A percentile compares a stretch with the other conserved stretches of the same genome.
Conservation (phyloP, 2,797 vertebrate genomes). For the Choloepus didactylus region DNA sequence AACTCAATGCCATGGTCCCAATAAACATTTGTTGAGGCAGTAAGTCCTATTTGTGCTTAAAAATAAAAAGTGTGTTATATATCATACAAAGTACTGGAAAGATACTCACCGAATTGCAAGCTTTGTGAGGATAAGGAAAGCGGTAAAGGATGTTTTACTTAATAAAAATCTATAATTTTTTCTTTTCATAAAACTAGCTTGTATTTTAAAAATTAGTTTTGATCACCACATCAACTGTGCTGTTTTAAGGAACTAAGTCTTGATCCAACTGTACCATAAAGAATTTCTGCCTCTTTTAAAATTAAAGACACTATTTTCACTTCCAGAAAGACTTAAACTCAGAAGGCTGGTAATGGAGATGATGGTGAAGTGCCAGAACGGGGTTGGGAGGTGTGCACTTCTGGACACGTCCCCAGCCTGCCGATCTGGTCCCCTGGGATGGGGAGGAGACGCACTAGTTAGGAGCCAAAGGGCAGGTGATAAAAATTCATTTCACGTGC, state of each 20-base stretch:
- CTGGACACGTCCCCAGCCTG: background rate
- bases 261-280: background rate
- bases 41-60: background rate
- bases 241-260: slow-evolving; percentile 19
- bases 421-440: no score
- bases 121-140: background rate
- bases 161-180: background rate
- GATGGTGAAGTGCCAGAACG: background rate
- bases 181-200: background rate
- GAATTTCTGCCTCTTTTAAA: background rate
- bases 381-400: background rate
- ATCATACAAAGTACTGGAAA: slow-evolving; percentile 3
- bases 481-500: background rate
- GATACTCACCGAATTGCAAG: background rate
- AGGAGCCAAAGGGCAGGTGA: background rate
- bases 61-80: background rate
- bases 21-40: background rate
- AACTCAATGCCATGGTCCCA: background rate
- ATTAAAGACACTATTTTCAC: slow-evolving; percentile 25
- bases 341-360: background rate
- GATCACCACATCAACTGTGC: background rate
- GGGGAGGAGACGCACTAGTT: background rate
- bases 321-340: slow-evolving; percentile 41
- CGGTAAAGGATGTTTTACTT: background rate
- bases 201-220: slow-evolving; percentile 30